These are phyloP conservation scores for Microdon myrmicae DNA, from an alignment of 2,888 invertebrate genomes.

Conservation along the genomic window DNA sequence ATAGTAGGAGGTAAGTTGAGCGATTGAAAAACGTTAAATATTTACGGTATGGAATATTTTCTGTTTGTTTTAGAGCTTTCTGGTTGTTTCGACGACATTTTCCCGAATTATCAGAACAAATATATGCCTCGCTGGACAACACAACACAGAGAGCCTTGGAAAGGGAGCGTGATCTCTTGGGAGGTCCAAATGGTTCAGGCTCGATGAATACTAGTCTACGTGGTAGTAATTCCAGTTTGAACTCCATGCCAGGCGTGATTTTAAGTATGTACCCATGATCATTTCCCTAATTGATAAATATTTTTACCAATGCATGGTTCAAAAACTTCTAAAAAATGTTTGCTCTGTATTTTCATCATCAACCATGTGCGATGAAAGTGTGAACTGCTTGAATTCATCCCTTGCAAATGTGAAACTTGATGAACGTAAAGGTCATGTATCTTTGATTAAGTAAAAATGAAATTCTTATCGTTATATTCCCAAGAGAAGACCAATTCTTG, in stretches of 20 bases:
- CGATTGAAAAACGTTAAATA: constrained; percentile 55
- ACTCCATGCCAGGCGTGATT: constrained; percentile 57
- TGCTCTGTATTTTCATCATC: no score
- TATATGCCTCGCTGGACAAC: constrained; percentile 85
- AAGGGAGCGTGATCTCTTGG: constrained; percentile 65
- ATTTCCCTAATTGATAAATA: constrained; percentile 7
- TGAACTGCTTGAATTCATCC: no score
- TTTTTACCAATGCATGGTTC: constrained; percentile 6
- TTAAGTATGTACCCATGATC: constrained; percentile 55
- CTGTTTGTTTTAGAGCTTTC: constrained; percentile 81
- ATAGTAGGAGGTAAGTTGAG: constrained; percentile 83
- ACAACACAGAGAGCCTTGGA: constrained; percentile 73
- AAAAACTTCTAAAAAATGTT: constrained; percentile 1
- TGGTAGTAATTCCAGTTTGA: constrained; percentile 58
- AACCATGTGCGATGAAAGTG: no score
- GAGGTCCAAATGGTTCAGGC: constrained; percentile 58
- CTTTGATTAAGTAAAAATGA: no score
- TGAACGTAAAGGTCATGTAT: no score
- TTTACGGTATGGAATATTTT: constrained; percentile 2
- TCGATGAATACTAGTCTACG: constrained; percentile 58
- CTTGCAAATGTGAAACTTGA: no score
- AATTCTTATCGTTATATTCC: no score
- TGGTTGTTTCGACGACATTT: constrained; percentile 90
- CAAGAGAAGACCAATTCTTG: no score
- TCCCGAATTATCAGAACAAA: constrained; percentile 86